Evolutionary conservation across 2,888 invertebrate genomes (phyloP).

Genomic region (Euclidia mi): DNA sequence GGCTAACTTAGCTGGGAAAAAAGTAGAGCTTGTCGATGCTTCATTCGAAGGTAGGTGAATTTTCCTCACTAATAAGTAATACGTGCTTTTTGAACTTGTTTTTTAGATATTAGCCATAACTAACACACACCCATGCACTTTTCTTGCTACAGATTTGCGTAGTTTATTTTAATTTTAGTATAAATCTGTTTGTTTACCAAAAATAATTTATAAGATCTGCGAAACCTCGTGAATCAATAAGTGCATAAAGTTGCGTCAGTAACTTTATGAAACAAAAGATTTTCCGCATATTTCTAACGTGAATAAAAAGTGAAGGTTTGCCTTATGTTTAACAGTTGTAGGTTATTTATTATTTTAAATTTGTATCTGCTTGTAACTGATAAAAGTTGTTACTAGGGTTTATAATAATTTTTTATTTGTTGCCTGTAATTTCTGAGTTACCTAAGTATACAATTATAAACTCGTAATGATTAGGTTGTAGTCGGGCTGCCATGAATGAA

Average conservation of each 20-base stretch:
- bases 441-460: too few relatives aligned
- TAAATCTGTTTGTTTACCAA: not conserved
- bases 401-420: too few relatives aligned
- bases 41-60: slow-evolving; percentile 89
- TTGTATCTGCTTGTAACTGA: too few relatives aligned
- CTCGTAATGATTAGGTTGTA: too few relatives aligned
- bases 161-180: not conserved
- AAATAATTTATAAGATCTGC: not conserved
- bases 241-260: slow-evolving; percentile 13
- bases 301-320: too few relatives aligned
- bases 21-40: slow-evolving; percentile 89
- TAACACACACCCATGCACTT: not conserved
- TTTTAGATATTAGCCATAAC: not conserved
- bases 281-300: too few relatives aligned
- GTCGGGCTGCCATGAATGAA: too few relatives aligned
- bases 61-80: slow-evolving; percentile 26
- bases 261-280: too few relatives aligned
- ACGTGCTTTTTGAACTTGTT: not conserved
- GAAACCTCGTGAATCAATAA: slow-evolving; percentile 2
- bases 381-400: too few relatives aligned
- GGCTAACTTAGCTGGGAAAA: slow-evolving; percentile 91
- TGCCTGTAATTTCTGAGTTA: too few relatives aligned
- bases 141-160: not conserved
- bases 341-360: too few relatives aligned
- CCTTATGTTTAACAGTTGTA: too few relatives aligned